Evolutionary conservation across 2,888 invertebrate genomes (phyloP).

Genomic region (Mimachlamys varia): DNA sequence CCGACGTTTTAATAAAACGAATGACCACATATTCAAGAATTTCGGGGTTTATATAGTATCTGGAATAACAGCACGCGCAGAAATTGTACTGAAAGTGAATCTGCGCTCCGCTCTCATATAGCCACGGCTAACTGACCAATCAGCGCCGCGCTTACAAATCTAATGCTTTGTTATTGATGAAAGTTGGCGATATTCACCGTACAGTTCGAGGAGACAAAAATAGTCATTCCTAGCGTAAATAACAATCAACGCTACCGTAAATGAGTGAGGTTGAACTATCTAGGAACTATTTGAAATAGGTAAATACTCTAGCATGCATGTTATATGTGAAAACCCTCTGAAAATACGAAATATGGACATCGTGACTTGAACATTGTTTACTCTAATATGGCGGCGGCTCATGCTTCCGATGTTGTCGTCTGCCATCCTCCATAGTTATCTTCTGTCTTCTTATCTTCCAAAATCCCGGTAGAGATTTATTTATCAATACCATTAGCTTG

Average conservation of each 20-base stretch:
- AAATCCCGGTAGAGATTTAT: neutral
- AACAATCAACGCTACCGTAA: neutral
- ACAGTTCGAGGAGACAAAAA: neutral
- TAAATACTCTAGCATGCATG: constrained; percentile 17
- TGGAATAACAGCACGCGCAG: no score
- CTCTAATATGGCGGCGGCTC: neutral
- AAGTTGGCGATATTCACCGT: neutral
- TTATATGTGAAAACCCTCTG: neutral
- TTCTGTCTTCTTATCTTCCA: neutral
- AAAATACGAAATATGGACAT: neutral
- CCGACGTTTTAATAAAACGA: no score
- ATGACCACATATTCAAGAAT: no score
- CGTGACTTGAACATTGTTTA: neutral
- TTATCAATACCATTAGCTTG: neutral
- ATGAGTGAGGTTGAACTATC: neutral
- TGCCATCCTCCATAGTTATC: neutral
- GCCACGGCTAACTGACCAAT: neutral
- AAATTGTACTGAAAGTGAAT: neutral
- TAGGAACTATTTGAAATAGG: neutral
- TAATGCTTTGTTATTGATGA: neutral
- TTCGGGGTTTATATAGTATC: no score
- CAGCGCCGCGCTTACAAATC: neutral
- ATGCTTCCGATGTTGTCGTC: neutral
- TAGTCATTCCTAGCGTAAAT: constrained; percentile 7
- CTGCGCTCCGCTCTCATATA: neutral